phyloP scores from a whole-genome alignment of 2,888 invertebrate species.

The Morpho deidamia region DNA sequence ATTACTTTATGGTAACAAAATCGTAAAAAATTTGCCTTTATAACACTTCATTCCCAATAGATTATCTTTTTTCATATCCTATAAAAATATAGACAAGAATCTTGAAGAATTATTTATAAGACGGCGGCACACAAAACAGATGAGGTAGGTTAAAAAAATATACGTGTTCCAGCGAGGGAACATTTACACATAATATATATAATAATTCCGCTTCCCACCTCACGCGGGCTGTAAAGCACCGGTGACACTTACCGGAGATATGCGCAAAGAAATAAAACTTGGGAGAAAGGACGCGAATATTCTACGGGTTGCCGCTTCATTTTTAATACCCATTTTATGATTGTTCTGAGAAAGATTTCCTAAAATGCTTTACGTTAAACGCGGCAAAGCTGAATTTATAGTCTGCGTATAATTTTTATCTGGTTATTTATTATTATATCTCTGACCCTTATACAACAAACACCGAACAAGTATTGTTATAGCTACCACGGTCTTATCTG shows the following conservation, averaged over 20 bases:
- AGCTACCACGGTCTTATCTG: too few relatives aligned
- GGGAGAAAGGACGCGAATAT: constrained; percentile 28
- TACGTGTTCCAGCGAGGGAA: constrained; percentile 27
- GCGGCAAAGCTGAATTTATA: constrained; percentile 14
- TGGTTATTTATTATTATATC: constrained; percentile 7
- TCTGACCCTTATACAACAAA: background rate
- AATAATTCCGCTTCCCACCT: constrained; percentile 48
- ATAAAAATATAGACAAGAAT: too few relatives aligned
- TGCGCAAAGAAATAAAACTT: constrained; percentile 37
- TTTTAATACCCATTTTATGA: constrained; percentile 16
- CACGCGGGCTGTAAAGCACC: constrained; percentile 36
- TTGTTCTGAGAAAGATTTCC: constrained; percentile 12
- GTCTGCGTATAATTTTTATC: constrained; percentile 5
- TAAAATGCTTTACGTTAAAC: constrained; percentile 7
- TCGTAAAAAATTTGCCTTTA: too few relatives aligned
- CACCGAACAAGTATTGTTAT: too few relatives aligned
- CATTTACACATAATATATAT: constrained; percentile 53
- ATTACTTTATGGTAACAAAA: too few relatives aligned
- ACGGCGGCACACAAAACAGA: too few relatives aligned
- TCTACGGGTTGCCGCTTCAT: constrained; percentile 10
- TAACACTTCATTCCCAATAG: too few relatives aligned
- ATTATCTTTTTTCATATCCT: too few relatives aligned
- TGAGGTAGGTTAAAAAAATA: background rate
- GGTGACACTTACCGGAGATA: constrained; percentile 34
- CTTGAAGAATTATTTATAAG: too few relatives aligned